These are phyloP conservation scores for Rhodinocichla rosea DNA, from an alignment of 2,113 vertebrate genomes.

Conservation along the genomic window DNA sequence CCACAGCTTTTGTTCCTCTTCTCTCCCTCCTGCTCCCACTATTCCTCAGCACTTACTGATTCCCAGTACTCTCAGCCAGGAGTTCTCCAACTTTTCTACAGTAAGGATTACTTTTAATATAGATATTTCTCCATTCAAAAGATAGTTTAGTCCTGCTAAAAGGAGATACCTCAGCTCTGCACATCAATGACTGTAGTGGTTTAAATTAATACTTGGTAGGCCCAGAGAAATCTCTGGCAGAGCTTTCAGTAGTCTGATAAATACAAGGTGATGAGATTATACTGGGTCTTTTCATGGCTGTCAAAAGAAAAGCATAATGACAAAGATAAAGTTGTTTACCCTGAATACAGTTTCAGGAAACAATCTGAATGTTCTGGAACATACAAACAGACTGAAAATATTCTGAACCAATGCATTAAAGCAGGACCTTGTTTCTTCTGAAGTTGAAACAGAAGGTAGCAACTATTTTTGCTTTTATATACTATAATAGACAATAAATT, in stretches of 20 bases:
- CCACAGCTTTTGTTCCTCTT: background rate
- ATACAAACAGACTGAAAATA: background rate
- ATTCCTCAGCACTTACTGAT: background rate
- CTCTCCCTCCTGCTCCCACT: background rate
- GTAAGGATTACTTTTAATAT: background rate
- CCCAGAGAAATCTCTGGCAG: background rate
- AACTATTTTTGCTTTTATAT: background rate
- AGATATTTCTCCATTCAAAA: background rate
- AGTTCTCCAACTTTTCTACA: background rate
- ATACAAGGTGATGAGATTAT: slow-evolving; percentile 34
- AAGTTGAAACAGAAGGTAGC: background rate
- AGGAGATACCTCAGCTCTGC: background rate
- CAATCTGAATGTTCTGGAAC: background rate
- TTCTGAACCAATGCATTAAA: background rate
- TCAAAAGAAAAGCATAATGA: slow-evolving; percentile 10
- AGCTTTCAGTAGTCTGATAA: background rate
- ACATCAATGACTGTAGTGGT: background rate
- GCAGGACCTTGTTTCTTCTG: background rate
- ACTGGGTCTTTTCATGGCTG: background rate
- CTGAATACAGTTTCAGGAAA: background rate
- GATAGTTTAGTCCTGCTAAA: background rate
- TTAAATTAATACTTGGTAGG: background rate
- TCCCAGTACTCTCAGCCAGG: background rate
- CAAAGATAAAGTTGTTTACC: background rate
- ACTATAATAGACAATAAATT: background rate